These are phyloP conservation scores for Acanthurus tractus DNA, from an alignment of 2,797 vertebrate genomes.

Conservation along the genomic window DNA sequence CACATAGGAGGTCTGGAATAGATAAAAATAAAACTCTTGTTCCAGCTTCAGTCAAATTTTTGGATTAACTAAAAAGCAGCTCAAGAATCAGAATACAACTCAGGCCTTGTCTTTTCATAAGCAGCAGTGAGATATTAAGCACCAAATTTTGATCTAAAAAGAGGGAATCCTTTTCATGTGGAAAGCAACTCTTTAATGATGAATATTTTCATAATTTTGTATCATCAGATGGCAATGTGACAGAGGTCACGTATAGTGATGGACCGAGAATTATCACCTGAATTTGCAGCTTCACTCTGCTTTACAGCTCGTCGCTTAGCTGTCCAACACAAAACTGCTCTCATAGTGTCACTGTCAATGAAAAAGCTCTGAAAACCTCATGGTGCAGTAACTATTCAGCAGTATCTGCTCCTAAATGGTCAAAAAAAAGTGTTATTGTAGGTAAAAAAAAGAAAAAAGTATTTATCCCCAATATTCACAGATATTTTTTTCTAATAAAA, in stretches of 20 bases:
- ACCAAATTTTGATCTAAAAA: neutral
- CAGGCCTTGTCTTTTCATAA: neutral
- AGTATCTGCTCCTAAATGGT: too few relatives aligned
- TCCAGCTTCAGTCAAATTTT: neutral
- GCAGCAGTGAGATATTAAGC: neutral
- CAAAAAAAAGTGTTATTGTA: neutral
- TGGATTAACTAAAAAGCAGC: constrained; percentile 28
- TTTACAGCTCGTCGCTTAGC: too few relatives aligned
- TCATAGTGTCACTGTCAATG: neutral
- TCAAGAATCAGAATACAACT: neutral
- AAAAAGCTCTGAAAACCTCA: neutral
- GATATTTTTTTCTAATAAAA: too few relatives aligned
- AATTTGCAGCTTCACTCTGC: neutral
- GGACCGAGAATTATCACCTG: neutral
- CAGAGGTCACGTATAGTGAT: neutral
- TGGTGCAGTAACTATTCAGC: neutral
- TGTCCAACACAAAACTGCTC: neutral
- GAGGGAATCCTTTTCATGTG: neutral
- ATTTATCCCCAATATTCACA: neutral
- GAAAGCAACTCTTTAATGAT: neutral
- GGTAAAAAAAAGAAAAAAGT: neutral
- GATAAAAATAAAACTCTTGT: constrained; percentile 30
- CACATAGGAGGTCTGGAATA: constrained; percentile 22
- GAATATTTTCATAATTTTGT: neutral
- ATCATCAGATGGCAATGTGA: neutral